These are phyloP conservation scores for Platysteira castanea DNA, from an alignment of 2,113 vertebrate genomes.

Conservation along the genomic window DNA sequence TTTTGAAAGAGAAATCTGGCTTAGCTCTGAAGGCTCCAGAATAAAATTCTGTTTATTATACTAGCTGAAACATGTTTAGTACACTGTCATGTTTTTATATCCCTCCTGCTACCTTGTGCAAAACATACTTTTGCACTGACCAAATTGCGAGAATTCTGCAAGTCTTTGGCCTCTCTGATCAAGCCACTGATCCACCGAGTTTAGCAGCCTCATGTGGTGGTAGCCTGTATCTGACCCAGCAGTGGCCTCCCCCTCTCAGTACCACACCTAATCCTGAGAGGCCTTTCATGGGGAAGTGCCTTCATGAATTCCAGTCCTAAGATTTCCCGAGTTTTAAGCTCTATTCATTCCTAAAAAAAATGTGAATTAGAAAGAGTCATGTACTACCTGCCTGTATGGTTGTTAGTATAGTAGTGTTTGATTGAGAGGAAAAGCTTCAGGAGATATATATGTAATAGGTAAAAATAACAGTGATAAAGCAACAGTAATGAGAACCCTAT, in stretches of 20 bases:
- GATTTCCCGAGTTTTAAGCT: background rate
- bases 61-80: constrained; percentile 33
- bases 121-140: constrained; percentile 33
- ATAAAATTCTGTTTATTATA: constrained; percentile 34
- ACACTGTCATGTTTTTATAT: constrained; percentile 14
- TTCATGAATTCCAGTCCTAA: background rate
- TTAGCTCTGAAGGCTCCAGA: background rate
- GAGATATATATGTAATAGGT: background rate
- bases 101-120: constrained; percentile 7
- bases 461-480: background rate
- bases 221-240: background rate
- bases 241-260: background rate
- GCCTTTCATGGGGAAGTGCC: background rate
- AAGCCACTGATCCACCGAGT: background rate
- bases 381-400: background rate
- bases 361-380: background rate
- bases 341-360: background rate
- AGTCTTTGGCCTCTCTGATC: background rate
- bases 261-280: background rate
- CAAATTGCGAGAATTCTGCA: background rate
- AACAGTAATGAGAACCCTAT: background rate
- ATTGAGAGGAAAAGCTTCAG: background rate
- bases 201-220: background rate
- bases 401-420: background rate
- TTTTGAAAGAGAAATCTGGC: constrained; percentile 14